phyloP scores from a whole-genome alignment of 2,888 invertebrate genomes.

The Ptychoptera contaminata region DNA sequence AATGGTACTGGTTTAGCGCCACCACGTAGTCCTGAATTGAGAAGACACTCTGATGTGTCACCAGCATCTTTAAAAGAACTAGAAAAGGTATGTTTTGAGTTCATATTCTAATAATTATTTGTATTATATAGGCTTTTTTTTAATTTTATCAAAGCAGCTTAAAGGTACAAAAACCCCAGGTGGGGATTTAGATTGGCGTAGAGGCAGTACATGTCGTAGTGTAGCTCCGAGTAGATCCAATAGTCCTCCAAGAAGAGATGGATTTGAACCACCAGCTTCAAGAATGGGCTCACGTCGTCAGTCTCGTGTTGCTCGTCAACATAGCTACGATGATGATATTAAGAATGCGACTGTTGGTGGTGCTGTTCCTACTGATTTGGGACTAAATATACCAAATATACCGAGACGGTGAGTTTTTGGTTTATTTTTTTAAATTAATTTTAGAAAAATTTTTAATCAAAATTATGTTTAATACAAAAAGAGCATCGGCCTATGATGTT shows the following conservation, averaged over 20 bases:
- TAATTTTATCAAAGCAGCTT: constrained; percentile 31
- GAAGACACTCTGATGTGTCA: constrained; percentile 74
- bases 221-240: constrained; percentile 44
- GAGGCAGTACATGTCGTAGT: constrained; percentile 36
- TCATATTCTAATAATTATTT: neutral
- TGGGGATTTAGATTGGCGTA: constrained; percentile 38
- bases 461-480: constrained; percentile 12
- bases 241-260: constrained; percentile 36
- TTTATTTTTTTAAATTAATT: constrained; percentile 3
- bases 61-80: constrained; percentile 75
- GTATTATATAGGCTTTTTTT: neutral
- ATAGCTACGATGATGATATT: constrained; percentile 72
- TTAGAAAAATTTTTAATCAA: constrained; percentile 16
- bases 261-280: constrained; percentile 24
- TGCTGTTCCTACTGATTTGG: constrained; percentile 32
- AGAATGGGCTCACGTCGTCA: constrained; percentile 38
- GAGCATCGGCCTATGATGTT: constrained; percentile 74
- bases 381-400: constrained; percentile 54
- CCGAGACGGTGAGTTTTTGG: constrained; percentile 41
- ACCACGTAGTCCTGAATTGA: constrained; percentile 65
- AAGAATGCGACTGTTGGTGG: constrained; percentile 25
- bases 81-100: constrained; percentile 52
- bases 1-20: constrained; percentile 54
- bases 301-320: constrained; percentile 53
- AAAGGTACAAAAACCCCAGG: constrained; percentile 44